These are phyloP conservation scores for Watsonalla binaria DNA, from an alignment of 2,888 invertebrate genomes.

Conservation along the genomic window DNA sequence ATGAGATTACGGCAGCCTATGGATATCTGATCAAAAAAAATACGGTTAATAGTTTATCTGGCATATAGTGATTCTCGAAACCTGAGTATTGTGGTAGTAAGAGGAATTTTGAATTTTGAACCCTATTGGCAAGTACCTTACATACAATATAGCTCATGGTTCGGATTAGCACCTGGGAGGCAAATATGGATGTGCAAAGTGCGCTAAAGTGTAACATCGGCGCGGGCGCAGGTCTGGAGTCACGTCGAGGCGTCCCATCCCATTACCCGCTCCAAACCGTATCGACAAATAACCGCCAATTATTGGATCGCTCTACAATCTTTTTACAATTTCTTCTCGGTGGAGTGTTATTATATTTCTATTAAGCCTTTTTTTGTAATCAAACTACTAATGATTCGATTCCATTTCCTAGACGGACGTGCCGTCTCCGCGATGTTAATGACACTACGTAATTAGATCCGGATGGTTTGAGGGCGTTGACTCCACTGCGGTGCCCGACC, in stretches of 20 bases:
- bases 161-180: constrained; percentile 8
- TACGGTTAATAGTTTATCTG: no score
- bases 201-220: constrained; percentile 53
- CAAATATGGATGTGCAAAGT: constrained; percentile 46
- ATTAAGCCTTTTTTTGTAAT: constrained; percentile 80
- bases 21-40: no score
- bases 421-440: constrained; percentile 75
- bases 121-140: no score
- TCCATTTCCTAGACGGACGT: constrained; percentile 79
- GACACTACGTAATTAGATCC: constrained; percentile 77
- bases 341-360: constrained; percentile 77
- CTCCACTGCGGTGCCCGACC: constrained; percentile 62
- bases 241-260: constrained; percentile 72
- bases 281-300: constrained; percentile 79
- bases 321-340: constrained; percentile 78
- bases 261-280: constrained; percentile 77
- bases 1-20: no score
- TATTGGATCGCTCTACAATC: constrained; percentile 78
- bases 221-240: constrained; percentile 43
- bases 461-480: constrained; percentile 75
- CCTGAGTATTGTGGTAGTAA: no score
- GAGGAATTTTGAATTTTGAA: background rate
- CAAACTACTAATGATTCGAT: constrained; percentile 79
- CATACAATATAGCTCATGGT: no score
- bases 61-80: no score